Conservation (phyloP, 2,113 vertebrate genomes). For the Melozone crissalis region DNA sequence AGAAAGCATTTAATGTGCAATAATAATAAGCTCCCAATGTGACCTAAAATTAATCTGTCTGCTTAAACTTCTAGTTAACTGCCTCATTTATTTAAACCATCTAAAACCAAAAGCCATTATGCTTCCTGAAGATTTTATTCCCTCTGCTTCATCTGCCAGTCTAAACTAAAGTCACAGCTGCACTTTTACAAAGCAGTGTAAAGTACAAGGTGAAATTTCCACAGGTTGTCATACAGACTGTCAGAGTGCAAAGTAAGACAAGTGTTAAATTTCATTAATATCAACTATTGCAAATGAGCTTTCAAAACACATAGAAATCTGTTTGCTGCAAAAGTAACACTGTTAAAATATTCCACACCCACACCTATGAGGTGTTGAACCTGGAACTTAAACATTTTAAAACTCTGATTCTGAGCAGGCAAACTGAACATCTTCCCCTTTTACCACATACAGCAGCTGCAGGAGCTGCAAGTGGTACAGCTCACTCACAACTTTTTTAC, state of each 20-base stretch:
- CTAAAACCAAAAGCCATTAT: constrained; percentile 8
- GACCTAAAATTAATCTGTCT: constrained; percentile 5
- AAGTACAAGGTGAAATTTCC: constrained; percentile 1
- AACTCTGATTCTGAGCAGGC: not conserved
- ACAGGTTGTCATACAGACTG: not conserved
- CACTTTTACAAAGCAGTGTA: not conserved
- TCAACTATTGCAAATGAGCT: not conserved
- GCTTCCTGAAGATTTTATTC: not conserved
- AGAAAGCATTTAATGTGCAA: not conserved
- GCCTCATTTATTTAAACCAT: constrained; percentile 3
- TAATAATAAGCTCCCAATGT: not conserved
- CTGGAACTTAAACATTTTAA: not conserved
- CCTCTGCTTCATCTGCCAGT: not conserved
- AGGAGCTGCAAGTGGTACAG: not conserved
- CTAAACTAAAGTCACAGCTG: constrained; percentile 33
- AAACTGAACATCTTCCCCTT: not conserved
- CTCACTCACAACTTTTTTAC: not conserved
- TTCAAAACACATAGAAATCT: not conserved
- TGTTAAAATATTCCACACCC: not conserved
- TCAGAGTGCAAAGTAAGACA: not conserved
- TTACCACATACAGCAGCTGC: not conserved
- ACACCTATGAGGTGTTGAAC: not conserved
- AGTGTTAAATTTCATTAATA: constrained; percentile 17
- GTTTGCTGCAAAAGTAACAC: not conserved
- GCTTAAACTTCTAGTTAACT: not conserved